Evolutionary conservation across 2,113 vertebrate genomes (phyloP).

Genomic region (Dunckerocampus dactyliophorus): DNA sequence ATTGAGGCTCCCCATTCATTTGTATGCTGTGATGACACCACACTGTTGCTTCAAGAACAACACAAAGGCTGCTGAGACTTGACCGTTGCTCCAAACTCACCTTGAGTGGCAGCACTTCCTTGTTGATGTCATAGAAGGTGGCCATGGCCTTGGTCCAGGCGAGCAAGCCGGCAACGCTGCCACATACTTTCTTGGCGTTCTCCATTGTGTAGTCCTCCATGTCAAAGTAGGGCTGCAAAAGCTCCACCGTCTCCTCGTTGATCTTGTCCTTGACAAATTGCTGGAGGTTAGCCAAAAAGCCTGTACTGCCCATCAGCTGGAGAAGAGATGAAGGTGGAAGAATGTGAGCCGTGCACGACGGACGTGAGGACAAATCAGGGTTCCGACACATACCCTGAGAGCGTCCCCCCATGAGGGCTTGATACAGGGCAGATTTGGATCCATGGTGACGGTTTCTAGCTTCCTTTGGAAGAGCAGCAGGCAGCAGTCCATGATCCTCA

Average conservation of each 20-base stretch:
- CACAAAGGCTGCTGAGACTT: too few species aligned
- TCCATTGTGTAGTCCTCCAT: slow-evolving; percentile 81
- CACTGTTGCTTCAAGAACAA: too few species aligned
- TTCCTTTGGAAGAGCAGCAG: slow-evolving; percentile 77
- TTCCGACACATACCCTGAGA: slow-evolving; percentile 64
- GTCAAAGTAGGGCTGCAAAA: slow-evolving; percentile 71
- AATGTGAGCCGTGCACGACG: background rate
- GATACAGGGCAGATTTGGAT: slow-evolving; percentile 63
- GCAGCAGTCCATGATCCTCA: slow-evolving; percentile 79
- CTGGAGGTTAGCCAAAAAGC: slow-evolving; percentile 76
- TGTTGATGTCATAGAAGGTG: slow-evolving; percentile 77
- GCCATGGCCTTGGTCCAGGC: slow-evolving; percentile 81
- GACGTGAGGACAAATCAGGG: slow-evolving; percentile 19
- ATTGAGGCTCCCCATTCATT: too few species aligned
- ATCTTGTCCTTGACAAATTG: slow-evolving; percentile 75
- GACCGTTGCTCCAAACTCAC: slow-evolving; percentile 38
- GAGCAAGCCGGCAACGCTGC: slow-evolving; percentile 78
- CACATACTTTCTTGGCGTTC: slow-evolving; percentile 79
- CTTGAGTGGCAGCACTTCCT: slow-evolving; percentile 81
- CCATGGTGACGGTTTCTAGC: slow-evolving; percentile 65
- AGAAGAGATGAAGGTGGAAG: background rate
- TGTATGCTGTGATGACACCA: too few species aligned
- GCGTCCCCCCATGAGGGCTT: slow-evolving; percentile 77
- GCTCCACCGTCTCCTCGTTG: slow-evolving; percentile 76
- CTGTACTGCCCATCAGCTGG: slow-evolving; percentile 78